These are phyloP conservation scores for Hemithea aestivaria DNA, from an alignment of 2,888 invertebrate species.

Conservation along the genomic window DNA sequence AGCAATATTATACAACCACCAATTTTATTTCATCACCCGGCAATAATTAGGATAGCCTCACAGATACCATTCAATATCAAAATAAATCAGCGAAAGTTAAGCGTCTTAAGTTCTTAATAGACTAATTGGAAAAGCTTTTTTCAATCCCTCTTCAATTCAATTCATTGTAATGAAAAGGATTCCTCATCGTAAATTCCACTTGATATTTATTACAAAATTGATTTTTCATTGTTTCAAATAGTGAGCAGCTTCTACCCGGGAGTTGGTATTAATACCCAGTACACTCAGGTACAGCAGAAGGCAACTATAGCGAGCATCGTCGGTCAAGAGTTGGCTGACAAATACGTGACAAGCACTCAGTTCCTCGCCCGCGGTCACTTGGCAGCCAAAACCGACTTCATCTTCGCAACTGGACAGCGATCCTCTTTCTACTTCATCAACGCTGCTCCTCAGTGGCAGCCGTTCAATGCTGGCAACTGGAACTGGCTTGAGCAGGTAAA, in stretches of 20 bases:
- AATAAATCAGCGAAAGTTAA: too few species aligned
- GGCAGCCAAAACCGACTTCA: conserved; percentile 80
- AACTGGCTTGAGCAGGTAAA: conserved; percentile 67
- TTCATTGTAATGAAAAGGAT: too few species aligned
- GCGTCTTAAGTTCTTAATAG: too few species aligned
- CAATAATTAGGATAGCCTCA: too few species aligned
- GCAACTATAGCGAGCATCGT: conserved; percentile 44
- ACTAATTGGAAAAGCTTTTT: too few species aligned
- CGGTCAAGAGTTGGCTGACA: conserved; percentile 52
- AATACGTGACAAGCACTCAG: conserved; percentile 64
- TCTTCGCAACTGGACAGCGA: conserved; percentile 79
- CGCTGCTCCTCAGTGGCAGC: conserved; percentile 83
- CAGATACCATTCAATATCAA: too few species aligned
- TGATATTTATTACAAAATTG: too few species aligned
- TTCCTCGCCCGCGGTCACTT: conserved; percentile 81
- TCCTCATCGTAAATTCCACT: too few species aligned
- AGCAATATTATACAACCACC: too few species aligned
- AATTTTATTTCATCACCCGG: too few species aligned
- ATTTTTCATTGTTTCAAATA: conserved; percentile 21
- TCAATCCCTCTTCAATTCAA: too few species aligned
- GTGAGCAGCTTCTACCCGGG: conserved; percentile 74
- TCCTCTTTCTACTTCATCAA: conserved; percentile 82
- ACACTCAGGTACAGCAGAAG: conserved; percentile 61
- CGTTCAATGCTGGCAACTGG: conserved; percentile 81
- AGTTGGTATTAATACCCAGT: conserved; percentile 52